These are phyloP conservation scores for Embiotoca jacksoni DNA, from an alignment of 2,113 vertebrate species.

Conservation along the genomic window DNA sequence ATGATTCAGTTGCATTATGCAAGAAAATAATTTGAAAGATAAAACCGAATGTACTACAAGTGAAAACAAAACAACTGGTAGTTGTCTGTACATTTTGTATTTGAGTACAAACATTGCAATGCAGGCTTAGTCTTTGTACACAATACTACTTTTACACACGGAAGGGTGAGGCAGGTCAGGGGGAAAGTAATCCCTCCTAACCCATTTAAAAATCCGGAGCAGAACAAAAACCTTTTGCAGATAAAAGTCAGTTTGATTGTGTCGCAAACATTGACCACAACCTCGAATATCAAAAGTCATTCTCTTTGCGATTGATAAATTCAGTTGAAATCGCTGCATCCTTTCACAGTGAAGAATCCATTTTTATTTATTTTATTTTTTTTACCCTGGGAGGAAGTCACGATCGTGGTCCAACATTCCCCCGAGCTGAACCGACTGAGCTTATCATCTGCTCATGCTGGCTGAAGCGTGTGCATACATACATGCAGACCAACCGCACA, in stretches of 20 bases:
- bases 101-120: conserved; percentile 21
- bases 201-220: conserved; percentile 57
- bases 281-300: conserved; percentile 16
- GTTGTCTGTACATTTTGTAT: not conserved
- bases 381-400: conserved; percentile 9
- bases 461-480: conserved; percentile 4
- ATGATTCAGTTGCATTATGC: not conserved
- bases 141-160: conserved; percentile 35
- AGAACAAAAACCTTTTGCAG: conserved; percentile 58
- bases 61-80: too few relatives aligned
- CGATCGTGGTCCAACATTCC: conserved; percentile 30
- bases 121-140: conserved; percentile 33
- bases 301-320: conserved; percentile 19
- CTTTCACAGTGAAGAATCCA: not conserved
- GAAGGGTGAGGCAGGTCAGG: conserved; percentile 50
- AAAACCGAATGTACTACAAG: not conserved
- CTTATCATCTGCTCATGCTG: conserved; percentile 47
- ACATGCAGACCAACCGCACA: not conserved
- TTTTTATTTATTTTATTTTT: too few relatives aligned
- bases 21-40: not conserved
- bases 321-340: conserved; percentile 13
- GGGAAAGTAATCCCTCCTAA: conserved; percentile 44
- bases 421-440: conserved; percentile 6
- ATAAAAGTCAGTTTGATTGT: conserved; percentile 55
- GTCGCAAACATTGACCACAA: conserved; percentile 34